phyloP scores from a whole-genome alignment of 1,140 invertebrate species.

The Paralvinella palmiformis region DNA sequence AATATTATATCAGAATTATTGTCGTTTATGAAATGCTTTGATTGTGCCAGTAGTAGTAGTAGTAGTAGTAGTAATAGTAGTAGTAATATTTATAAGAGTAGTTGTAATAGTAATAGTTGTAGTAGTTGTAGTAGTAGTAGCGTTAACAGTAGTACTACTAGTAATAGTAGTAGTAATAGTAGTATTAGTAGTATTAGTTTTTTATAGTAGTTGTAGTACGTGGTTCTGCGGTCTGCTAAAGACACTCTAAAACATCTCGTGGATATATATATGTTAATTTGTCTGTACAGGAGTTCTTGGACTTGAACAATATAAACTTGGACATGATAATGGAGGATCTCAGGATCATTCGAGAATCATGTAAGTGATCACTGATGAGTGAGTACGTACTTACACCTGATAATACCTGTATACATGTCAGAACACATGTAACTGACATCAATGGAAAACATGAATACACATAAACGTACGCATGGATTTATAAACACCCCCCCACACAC shows the following conservation, averaged over 20 bases:
- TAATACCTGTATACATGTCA: too few species aligned
- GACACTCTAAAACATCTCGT: not conserved
- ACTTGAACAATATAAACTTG: constrained; percentile 41
- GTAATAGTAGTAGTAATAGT: not conserved
- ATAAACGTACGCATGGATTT: not conserved
- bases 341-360: constrained; percentile 45
- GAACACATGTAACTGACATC: not conserved
- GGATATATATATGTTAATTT: not conserved
- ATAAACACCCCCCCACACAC: not conserved
- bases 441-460: not conserved
- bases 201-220: not conserved
- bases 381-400: too few species aligned
- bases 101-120: too few species aligned
- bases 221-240: not conserved
- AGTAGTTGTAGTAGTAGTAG: too few species aligned
- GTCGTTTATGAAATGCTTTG: not conserved
- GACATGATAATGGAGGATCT: constrained; percentile 41
- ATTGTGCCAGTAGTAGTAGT: not conserved
- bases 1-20: not conserved
- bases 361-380: too few species aligned
- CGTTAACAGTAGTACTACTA: not conserved
- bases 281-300: constrained; percentile 35
- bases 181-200: not conserved
- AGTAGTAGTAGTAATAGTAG: too few species aligned
- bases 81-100: too few species aligned